phyloP scores from a whole-genome alignment of 2,113 vertebrate species.

The Beaufortia kweichowensis region DNA sequence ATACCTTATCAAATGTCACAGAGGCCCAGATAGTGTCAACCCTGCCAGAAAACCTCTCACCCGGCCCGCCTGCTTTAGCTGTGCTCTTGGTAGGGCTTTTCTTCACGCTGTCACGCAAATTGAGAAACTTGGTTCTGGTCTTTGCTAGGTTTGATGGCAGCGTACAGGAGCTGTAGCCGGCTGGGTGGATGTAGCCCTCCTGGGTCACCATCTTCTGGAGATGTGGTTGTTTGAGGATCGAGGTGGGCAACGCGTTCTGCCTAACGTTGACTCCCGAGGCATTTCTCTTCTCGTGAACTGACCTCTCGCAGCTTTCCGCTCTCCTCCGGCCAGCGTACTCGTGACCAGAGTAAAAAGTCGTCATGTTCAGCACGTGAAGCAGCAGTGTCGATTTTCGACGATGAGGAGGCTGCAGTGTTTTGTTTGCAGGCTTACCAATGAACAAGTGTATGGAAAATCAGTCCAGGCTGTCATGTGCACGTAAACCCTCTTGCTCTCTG shows the following conservation, averaged over 20 bases:
- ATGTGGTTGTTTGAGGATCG: constrained; percentile 30
- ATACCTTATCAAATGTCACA: constrained; percentile 76
- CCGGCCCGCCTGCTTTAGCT: constrained; percentile 68
- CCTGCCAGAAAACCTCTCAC: constrained; percentile 57
- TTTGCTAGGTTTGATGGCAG: constrained; percentile 73
- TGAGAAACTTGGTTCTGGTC: constrained; percentile 78
- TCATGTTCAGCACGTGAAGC: constrained; percentile 55
- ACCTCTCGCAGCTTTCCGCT: constrained; percentile 48
- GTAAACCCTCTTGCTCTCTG: constrained; percentile 43
- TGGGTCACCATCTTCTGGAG: constrained; percentile 28
- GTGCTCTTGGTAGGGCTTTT: constrained; percentile 85
- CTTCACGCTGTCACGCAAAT: constrained; percentile 84
- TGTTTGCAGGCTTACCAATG: neutral
- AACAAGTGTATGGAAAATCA: constrained; percentile 36
- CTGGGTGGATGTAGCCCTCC: constrained; percentile 19
- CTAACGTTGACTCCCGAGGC: neutral
- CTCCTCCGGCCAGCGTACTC: constrained; percentile 56
- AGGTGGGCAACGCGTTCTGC: constrained; percentile 9
- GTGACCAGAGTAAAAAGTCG: constrained; percentile 54
- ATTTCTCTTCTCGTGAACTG: constrained; percentile 45
- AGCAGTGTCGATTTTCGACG: neutral
- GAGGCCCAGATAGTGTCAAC: constrained; percentile 70
- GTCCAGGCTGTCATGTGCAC: constrained; percentile 35
- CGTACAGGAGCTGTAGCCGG: constrained; percentile 66
- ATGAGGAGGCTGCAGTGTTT: constrained; percentile 10